phyloP scores from a whole-genome alignment of 23 tunicate genomes.

The Halocynthia roretzi region DNA sequence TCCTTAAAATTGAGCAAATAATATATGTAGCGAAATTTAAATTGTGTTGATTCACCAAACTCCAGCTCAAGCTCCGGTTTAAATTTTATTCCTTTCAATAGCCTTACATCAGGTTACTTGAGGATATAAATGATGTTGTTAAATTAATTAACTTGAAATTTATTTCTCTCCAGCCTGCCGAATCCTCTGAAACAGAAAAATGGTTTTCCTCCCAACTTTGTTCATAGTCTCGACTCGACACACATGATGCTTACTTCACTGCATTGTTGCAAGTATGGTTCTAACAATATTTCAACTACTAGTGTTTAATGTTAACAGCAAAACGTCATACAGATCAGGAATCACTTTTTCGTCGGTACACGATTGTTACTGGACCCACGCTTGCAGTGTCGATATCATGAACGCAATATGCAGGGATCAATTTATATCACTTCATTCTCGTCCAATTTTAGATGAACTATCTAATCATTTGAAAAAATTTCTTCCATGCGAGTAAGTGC shows the following conservation, averaged over 20 bases:
- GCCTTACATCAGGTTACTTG: background rate
- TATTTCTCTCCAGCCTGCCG: background rate
- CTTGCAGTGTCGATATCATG: slow-evolving; percentile 66
- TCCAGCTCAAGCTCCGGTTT: no score
- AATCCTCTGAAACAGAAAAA: slow-evolving; percentile 59
- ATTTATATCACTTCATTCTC: slow-evolving; percentile 65
- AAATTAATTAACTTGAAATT: background rate
- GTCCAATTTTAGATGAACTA: slow-evolving; percentile 64
- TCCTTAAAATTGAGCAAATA: background rate
- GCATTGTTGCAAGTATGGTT: slow-evolving; percentile 39
- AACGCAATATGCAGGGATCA: slow-evolving; percentile 72
- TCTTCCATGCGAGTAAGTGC: slow-evolving; percentile 26
- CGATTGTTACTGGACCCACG: slow-evolving; percentile 99
- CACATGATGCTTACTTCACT: slow-evolving; percentile 90
- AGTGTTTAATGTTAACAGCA: background rate
- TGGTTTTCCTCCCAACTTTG: slow-evolving; percentile 93
- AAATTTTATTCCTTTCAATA: no score
- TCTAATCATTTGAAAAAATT: slow-evolving; percentile 37
- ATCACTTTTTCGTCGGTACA: slow-evolving; percentile 80
- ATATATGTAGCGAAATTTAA: background rate
- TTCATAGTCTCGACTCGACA: slow-evolving; percentile 92
- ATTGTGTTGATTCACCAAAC: no score
- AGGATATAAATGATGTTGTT: background rate
- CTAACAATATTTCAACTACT: background rate
- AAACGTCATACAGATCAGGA: slow-evolving; percentile 30